Evolutionary conservation across 2,797 vertebrate genomes (phyloP), one percentile per base, ranked within the genome.

Genomic region (Peromyscus attwateri): DNA sequence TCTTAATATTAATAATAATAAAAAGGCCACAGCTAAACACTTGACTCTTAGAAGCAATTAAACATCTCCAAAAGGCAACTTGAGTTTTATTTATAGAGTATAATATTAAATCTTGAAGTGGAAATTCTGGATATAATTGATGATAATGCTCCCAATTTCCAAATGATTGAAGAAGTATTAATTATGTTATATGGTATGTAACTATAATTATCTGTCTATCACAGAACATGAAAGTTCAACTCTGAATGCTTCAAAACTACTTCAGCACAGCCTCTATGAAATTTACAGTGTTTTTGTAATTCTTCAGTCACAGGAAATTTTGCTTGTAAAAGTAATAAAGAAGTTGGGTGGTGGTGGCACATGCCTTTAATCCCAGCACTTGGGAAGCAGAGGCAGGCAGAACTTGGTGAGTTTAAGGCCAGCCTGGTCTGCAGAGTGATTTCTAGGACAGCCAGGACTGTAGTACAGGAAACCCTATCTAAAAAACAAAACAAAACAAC

Each of bases 1-100:
- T 98, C 96, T 89, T 88, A 91, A 8, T 75, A n/a, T 46, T 71
- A 52, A 52, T 52, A 52, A 46, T 46, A 29, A 31, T 49, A 79
- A 64, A 93, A 76, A 89, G 95, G n/a, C 21, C 43, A 66, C n/a
- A 49, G 17, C 49, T 70, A 12, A 62, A 31, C n/a, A 17, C 23
- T 19, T 19, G 92, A 37, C 34, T 88, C 34, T 76, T 73, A 83
- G 16, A 91, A 89, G 90, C 34, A 87, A 55, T 68, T 40, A 52
- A 89, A 81, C 10, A 55, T 96, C 92, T 77, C 5, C 21, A 52
- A 70, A 71, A 31, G 2, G 31, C n/a, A 13, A n/a, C 4, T 81
- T 95, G 23, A 3, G 29, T 73, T 68, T 90, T 60, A 77, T 92
- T 68, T 85, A 52, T 3, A 71, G 25, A 19, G 21, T 2, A 27